Conservation (phyloP, 23 tunicate genomes). For the Botrylloides violaceus region DNA sequence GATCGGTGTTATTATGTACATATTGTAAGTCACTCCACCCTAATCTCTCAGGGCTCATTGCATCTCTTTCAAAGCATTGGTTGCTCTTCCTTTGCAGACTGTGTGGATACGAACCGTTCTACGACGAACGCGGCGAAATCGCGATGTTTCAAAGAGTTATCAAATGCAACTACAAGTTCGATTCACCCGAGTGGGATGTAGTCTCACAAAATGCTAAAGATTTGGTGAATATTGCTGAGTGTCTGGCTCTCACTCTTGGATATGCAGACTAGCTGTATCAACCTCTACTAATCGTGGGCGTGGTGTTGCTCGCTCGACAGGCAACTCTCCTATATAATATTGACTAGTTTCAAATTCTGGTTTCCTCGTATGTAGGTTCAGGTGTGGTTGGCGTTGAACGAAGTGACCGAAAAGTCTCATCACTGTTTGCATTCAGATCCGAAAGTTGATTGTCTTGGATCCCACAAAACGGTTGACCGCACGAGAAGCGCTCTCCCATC, state of each 20-base stretch:
- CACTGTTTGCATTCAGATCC: conserved; percentile 27
- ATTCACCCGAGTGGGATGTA: conserved; percentile 71
- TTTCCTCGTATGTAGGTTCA: too few relatives aligned
- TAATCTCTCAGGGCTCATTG: too few relatives aligned
- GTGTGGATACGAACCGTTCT: conserved; percentile 90
- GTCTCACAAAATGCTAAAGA: conserved; percentile 78
- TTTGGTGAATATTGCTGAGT: conserved; percentile 48
- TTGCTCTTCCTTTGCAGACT: conserved; percentile 22
- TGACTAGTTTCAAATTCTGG: too few relatives aligned
- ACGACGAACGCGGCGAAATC: conserved; percentile 70
- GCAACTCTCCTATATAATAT: too few relatives aligned
- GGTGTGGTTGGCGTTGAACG: too few relatives aligned
- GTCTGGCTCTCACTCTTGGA: too few relatives aligned
- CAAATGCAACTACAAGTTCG: conserved; percentile 56
- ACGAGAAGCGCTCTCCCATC: conserved; percentile 57
- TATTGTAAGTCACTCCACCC: conserved; percentile 40
- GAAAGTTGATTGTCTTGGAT: conserved; percentile 44
- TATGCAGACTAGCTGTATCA: too few relatives aligned
- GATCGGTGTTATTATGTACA: conserved; percentile 77
- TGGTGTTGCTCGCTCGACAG: neutral
- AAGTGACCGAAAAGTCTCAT: too few relatives aligned
- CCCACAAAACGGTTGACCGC: conserved; percentile 71
- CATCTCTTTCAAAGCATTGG: too few relatives aligned
- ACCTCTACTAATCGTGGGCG: neutral
- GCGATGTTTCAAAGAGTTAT: conserved; percentile 75